phyloP scores from a whole-genome alignment of 2,797 vertebrate genomes.

The Melanotaenia pygmaea region DNA sequence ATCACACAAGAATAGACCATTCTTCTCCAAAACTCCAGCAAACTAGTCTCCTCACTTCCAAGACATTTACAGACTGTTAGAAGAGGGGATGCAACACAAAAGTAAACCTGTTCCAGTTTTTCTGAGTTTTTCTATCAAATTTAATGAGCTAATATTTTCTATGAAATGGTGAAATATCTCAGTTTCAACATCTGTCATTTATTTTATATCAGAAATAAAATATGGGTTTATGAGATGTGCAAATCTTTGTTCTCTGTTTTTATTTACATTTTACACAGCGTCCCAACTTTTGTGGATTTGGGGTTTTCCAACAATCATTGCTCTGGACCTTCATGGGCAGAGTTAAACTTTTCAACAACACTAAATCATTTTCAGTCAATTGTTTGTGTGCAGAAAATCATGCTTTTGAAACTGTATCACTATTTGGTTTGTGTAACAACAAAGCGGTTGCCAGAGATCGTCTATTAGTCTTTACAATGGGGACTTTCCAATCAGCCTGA shows the following conservation, averaged over 20 bases:
- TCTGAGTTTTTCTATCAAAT: too few species aligned
- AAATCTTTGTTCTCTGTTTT: background rate
- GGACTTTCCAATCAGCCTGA: conserved; percentile 31
- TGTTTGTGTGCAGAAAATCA: background rate
- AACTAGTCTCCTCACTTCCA: background rate
- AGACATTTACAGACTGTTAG: background rate
- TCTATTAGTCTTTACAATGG: conserved; percentile 18
- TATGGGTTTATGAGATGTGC: background rate
- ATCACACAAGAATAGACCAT: background rate
- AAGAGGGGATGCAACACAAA: background rate
- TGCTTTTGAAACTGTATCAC: background rate
- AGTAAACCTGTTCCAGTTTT: background rate
- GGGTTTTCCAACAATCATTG: background rate
- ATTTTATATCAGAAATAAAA: background rate
- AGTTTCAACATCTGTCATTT: background rate
- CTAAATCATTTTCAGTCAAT: background rate
- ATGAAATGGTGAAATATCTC: too few species aligned
- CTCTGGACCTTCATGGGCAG: background rate
- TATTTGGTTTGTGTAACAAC: conserved; percentile 28
- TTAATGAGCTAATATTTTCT: too few species aligned
- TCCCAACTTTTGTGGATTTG: background rate
- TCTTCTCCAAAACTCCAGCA: background rate
- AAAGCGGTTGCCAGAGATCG: conserved; percentile 18
- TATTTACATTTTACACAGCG: background rate
- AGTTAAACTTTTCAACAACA: background rate